These are phyloP conservation scores for Hypsibius dujardini DNA, from an alignment of 1,140 invertebrate species.

Conservation along the genomic window DNA sequence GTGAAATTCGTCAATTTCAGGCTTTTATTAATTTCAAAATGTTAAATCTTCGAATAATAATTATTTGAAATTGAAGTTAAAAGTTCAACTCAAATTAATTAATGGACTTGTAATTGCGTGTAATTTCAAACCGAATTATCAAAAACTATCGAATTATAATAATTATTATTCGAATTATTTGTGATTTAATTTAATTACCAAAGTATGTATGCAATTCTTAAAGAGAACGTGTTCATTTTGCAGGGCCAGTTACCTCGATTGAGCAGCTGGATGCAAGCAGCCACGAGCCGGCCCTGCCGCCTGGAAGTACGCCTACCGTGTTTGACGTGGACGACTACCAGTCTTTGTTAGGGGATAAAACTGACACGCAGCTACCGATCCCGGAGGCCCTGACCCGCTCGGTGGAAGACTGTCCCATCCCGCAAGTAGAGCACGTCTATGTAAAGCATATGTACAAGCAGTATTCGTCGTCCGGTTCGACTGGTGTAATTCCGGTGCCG, in stretches of 20 bases:
- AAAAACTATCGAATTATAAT: too few species aligned
- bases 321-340: conserved; percentile 14
- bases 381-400: background rate
- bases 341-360: background rate
- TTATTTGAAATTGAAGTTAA: too few species aligned
- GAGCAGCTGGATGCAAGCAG: background rate
- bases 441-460: background rate
- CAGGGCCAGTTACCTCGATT: background rate
- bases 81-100: too few species aligned
- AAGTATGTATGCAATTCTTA: too few species aligned
- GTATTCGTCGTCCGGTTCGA: background rate
- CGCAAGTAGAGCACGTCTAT: background rate
- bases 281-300: background rate
- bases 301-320: conserved; percentile 15
- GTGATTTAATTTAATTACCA: too few species aligned
- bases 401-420: background rate
- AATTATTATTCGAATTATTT: too few species aligned
- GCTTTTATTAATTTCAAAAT: too few species aligned
- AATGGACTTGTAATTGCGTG: too few species aligned
- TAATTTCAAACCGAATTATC: too few species aligned
- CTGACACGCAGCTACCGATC: background rate
- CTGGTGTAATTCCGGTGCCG: background rate
- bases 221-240: too few species aligned
- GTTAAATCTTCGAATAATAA: too few species aligned
- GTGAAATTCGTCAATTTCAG: too few species aligned